A percentile compares a stretch with the other conserved stretches of the same genome.
These are phyloP conservation scores for Papilio glaucus DNA, from an alignment of 1,140 invertebrate species.

Conservation along the genomic window DNA sequence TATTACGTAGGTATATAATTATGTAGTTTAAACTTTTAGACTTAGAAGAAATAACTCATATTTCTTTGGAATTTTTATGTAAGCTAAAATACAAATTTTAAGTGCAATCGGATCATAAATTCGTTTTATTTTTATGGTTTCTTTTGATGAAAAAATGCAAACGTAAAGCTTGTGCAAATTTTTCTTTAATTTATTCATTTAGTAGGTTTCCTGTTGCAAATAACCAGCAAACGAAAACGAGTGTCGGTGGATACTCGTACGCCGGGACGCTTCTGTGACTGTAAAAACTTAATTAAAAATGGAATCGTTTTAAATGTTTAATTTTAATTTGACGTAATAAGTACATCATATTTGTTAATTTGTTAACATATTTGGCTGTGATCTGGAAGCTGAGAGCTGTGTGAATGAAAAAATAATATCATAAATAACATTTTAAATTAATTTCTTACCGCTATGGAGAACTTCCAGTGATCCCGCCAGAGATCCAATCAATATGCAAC, in stretches of 20 bases:
- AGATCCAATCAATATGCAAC: constrained; percentile 78
- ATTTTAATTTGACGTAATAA: background rate
- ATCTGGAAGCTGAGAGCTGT: background rate
- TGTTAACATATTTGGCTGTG: background rate
- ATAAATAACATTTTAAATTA: constrained; percentile 22
- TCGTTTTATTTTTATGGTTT: background rate
- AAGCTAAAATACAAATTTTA: too few species aligned
- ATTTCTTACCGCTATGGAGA: constrained; percentile 65
- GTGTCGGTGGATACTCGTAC: constrained; percentile 5
- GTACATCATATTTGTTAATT: background rate
- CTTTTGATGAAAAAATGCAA: background rate
- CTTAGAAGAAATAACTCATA: too few species aligned
- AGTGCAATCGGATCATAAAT: background rate
- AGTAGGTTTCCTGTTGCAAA: background rate
- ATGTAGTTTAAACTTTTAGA: too few species aligned
- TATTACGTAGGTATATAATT: too few species aligned
- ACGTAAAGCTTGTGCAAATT: background rate
- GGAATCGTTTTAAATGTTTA: background rate
- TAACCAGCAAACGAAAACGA: background rate
- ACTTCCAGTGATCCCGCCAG: constrained; percentile 61
- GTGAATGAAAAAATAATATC: background rate
- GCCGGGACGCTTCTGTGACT: constrained; percentile 5
- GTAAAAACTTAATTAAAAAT: constrained; percentile 19
- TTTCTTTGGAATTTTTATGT: too few species aligned
- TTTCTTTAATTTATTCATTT: background rate